Conservation (phyloP, 1,140 invertebrate genomes). For the Nephila pilipes region DNA sequence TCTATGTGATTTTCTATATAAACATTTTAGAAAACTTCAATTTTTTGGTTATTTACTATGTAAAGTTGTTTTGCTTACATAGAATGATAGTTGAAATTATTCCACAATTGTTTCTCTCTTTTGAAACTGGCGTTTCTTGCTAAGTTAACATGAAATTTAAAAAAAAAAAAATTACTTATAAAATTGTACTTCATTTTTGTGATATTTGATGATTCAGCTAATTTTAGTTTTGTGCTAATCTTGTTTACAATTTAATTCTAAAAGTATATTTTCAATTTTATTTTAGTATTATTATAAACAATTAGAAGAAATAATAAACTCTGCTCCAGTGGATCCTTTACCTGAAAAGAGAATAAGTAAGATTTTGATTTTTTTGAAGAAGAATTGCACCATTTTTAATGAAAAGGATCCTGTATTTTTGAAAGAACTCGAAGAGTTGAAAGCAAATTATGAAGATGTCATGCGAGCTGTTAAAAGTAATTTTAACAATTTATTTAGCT, state of each 20-base stretch:
- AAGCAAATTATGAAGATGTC: slow-evolving; percentile 33
- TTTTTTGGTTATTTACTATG: too few species aligned
- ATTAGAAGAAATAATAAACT: slow-evolving; percentile 4
- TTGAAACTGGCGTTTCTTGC: too few species aligned
- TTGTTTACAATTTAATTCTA: neutral
- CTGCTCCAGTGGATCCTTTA: slow-evolving; percentile 37
- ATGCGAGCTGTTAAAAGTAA: slow-evolving; percentile 38
- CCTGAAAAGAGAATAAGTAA: slow-evolving; percentile 34
- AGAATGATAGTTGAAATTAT: too few species aligned
- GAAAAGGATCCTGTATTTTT: slow-evolving; percentile 28
- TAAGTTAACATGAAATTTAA: too few species aligned
- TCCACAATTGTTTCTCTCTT: too few species aligned
- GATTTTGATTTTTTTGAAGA: neutral
- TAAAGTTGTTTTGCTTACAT: too few species aligned
- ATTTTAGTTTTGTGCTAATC: neutral
- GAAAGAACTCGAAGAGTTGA: slow-evolving; percentile 47
- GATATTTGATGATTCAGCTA: too few species aligned
- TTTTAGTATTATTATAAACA: slow-evolving; percentile 47
- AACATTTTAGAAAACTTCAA: too few species aligned
- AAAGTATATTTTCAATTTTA: neutral
- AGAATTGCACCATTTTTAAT: slow-evolving; percentile 25
- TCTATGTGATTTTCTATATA: too few species aligned
- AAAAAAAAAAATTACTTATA: too few species aligned
- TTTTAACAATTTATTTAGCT: neutral
- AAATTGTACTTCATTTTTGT: too few species aligned